A percentile compares a stretch with the other conserved stretches of the same genome.
phyloP scores from a whole-genome alignment of 35 echinoderm and acorn worm genomes.

The Heliocidaris tuberculata region DNA sequence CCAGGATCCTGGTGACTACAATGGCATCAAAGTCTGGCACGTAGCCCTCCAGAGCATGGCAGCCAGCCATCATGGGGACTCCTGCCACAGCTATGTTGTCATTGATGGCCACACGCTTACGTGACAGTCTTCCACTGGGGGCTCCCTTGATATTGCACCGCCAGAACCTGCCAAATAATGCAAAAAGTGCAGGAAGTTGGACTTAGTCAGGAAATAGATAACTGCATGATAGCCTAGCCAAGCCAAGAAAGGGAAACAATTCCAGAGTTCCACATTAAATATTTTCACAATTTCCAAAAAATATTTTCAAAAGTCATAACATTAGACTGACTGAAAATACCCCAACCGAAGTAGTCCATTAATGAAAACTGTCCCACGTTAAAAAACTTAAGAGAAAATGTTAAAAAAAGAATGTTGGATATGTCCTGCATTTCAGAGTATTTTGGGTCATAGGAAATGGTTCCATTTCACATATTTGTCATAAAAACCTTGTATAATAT shows the following conservation, averaged over 20 bases:
- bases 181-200: not conserved
- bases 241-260: not conserved
- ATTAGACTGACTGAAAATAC: too few species aligned
- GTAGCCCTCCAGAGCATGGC: constrained; percentile 60
- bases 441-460: too few species aligned
- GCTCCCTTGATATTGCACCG: constrained; percentile 70
- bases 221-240: not conserved
- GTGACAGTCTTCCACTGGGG: constrained; percentile 53
- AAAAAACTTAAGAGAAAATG: too few species aligned
- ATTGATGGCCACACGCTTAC: constrained; percentile 67
- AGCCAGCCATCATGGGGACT: constrained; percentile 82
- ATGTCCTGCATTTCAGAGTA: too few species aligned
- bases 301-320: too few species aligned
- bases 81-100: constrained; percentile 77
- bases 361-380: too few species aligned
- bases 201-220: not conserved
- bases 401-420: too few species aligned
- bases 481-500: too few species aligned
- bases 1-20: constrained; percentile 71
- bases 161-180: constrained; percentile 67
- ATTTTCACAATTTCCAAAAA: not conserved
- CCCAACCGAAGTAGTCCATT: too few species aligned
- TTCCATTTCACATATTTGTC: too few species aligned
- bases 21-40: constrained; percentile 81
- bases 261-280: not conserved